Evolutionary conservation across 2,888 invertebrate species (phyloP).

Genomic region (Hyposoter didymator): DNA sequence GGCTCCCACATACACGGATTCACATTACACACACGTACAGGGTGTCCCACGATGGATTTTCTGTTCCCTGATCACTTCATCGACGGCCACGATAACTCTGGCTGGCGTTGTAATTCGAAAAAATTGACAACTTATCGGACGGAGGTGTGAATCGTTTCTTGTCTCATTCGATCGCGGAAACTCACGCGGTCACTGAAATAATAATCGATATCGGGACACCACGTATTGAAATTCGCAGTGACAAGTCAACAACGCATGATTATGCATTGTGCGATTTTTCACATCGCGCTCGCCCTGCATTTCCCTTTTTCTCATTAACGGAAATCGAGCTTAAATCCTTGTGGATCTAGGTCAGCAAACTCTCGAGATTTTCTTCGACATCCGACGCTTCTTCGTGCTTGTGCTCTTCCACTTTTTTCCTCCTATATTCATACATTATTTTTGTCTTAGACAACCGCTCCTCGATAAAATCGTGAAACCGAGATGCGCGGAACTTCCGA

Average conservation of each 20-base stretch:
- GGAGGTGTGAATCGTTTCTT: neutral
- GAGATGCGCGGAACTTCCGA: conserved; percentile 60
- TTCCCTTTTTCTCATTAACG: conserved; percentile 11
- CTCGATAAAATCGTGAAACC: conserved; percentile 68
- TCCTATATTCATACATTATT: neutral
- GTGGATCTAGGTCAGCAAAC: conserved; percentile 24
- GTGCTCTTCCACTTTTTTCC: conserved; percentile 44
- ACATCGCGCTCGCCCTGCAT: neutral
- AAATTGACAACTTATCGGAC: neutral
- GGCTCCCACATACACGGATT: neutral
- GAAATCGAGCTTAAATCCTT: conserved; percentile 17
- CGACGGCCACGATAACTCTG: neutral
- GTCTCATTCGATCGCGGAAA: neutral
- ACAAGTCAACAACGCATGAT: too few species aligned
- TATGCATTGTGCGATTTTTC: neutral
- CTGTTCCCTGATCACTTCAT: neutral
- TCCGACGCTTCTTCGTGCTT: conserved; percentile 46
- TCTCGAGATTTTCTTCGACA: conserved; percentile 40
- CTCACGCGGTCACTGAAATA: neutral
- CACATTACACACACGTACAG: neutral
- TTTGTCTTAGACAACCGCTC: neutral
- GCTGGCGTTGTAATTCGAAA: neutral
- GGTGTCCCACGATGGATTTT: conserved; percentile 3
- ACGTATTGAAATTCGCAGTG: neutral
- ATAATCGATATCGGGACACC: neutral